Percentiles rank a stretch among this genome's conserved stretches.
Conservation (phyloP, 2,113 vertebrate genomes). For the Petromus typicus region DNA sequence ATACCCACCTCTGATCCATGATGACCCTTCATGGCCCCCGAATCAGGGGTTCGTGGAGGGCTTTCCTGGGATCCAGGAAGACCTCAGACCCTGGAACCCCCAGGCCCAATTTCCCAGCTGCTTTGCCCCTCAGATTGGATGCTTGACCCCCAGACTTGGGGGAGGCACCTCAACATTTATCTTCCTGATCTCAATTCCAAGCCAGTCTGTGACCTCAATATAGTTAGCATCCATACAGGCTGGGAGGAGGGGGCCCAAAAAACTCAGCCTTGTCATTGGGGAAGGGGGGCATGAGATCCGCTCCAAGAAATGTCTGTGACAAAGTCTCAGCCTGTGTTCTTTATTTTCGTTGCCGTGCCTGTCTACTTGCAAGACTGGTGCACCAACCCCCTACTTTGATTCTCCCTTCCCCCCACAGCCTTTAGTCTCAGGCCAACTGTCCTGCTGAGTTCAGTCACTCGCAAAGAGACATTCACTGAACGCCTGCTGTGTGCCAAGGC, state of each 20-base stretch:
- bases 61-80: slow-evolving; percentile 75
- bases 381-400: not conserved
- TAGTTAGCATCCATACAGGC: slow-evolving; percentile 52
- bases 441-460: not conserved
- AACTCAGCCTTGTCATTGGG: slow-evolving; percentile 63
- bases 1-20: slow-evolving; percentile 79
- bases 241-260: slow-evolving; percentile 63
- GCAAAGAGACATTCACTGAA: not conserved
- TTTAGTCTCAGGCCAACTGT: not conserved
- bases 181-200: slow-evolving; percentile 77
- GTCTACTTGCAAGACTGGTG: not conserved
- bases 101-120: slow-evolving; percentile 56
- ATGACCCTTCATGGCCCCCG: slow-evolving; percentile 65
- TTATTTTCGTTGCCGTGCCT: slow-evolving; percentile 23
- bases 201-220: slow-evolving; percentile 78
- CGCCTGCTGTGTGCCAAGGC: not conserved
- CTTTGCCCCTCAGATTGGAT: slow-evolving; percentile 66
- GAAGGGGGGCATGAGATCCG: slow-evolving; percentile 59
- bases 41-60: slow-evolving; percentile 64
- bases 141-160: slow-evolving; percentile 64
- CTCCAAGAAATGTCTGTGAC: slow-evolving; percentile 80
- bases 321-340: slow-evolving; percentile 67
- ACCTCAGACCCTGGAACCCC: slow-evolving; percentile 68
- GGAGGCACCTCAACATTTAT: slow-evolving; percentile 63
- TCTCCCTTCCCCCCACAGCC: not conserved